Evolutionary conservation across 1,140 invertebrate species (phyloP).

Genomic region (Parapsyche elsis): DNA sequence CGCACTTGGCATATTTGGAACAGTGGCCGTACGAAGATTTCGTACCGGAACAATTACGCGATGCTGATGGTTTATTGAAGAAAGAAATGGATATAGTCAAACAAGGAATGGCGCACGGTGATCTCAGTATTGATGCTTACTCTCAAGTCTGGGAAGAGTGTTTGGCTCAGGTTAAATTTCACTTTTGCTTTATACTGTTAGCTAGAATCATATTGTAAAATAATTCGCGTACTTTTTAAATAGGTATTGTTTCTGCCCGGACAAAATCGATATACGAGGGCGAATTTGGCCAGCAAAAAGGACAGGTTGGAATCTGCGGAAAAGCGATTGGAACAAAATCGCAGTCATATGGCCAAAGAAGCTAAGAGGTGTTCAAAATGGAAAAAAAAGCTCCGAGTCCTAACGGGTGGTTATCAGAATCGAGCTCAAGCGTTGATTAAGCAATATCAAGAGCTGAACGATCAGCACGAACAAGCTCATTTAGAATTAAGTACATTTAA

Average conservation of each 20-base stretch:
- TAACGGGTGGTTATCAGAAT: slow-evolving; percentile 76
- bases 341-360: slow-evolving; percentile 93
- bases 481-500: slow-evolving; percentile 94
- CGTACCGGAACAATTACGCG: slow-evolving; percentile 75
- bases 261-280: slow-evolving; percentile 92
- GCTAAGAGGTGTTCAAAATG: slow-evolving; percentile 96
- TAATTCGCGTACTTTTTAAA: neutral
- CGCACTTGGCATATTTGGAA: slow-evolving; percentile 84
- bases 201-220: neutral
- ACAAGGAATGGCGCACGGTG: slow-evolving; percentile 94
- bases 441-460: slow-evolving; percentile 87
- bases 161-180: slow-evolving; percentile 82
- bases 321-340: slow-evolving; percentile 92
- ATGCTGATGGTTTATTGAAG: slow-evolving; percentile 76
- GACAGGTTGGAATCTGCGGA: slow-evolving; percentile 94
- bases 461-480: slow-evolving; percentile 90
- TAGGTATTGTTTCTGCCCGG: slow-evolving; percentile 88
- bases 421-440: slow-evolving; percentile 90
- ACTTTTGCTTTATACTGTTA: no score
- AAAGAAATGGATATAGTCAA: slow-evolving; percentile 92
- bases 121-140: slow-evolving; percentile 90
- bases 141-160: slow-evolving; percentile 98
- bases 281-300: slow-evolving; percentile 95
- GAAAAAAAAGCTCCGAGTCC: slow-evolving; percentile 96
- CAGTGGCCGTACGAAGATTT: slow-evolving; percentile 86